Percentiles rank a stretch among this genome's conserved stretches.
These are phyloP conservation scores for Nibea albiflora DNA, from an alignment of 2,113 vertebrate genomes.

Conservation along the genomic window DNA sequence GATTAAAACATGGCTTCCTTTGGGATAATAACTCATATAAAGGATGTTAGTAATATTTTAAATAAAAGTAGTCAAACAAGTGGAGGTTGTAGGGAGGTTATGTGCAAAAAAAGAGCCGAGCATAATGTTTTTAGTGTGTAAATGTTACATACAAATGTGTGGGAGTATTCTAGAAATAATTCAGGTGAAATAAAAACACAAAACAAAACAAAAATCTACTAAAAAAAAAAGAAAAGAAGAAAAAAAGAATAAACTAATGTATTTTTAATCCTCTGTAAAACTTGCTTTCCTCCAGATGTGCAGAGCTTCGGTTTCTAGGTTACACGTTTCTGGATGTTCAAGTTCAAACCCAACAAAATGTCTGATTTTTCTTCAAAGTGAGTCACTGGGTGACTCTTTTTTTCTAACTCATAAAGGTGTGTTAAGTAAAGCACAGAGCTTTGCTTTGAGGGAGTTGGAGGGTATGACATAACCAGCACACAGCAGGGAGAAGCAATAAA, in stretches of 20 bases:
- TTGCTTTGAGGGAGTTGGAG: constrained; percentile 61
- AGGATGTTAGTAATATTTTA: neutral
- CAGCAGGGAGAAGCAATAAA: constrained; percentile 75
- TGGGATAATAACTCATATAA: neutral
- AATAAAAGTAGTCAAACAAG: neutral
- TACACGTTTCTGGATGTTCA: neutral
- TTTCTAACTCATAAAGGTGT: constrained; percentile 11
- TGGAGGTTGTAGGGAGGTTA: neutral
- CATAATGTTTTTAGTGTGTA: neutral
- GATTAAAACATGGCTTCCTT: neutral
- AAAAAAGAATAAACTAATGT: neutral
- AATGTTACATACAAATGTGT: neutral
- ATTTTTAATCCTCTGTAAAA: neutral
- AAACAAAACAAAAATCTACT: neutral
- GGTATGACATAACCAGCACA: constrained; percentile 79
- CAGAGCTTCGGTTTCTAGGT: neutral
- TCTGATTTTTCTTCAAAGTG: constrained; percentile 30
- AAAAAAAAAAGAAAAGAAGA: no score
- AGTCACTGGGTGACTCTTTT: constrained; percentile 20
- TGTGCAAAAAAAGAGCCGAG: neutral
- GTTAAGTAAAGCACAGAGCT: constrained; percentile 62
- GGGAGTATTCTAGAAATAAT: neutral
- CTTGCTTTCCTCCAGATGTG: neutral
- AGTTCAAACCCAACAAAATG: constrained; percentile 14
- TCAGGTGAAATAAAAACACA: no score